Evolutionary conservation across 2,113 vertebrate species (phyloP), one percentile per base, ranked within the genome.

Genomic region (Periophthalmodon schlosseri): DNA sequence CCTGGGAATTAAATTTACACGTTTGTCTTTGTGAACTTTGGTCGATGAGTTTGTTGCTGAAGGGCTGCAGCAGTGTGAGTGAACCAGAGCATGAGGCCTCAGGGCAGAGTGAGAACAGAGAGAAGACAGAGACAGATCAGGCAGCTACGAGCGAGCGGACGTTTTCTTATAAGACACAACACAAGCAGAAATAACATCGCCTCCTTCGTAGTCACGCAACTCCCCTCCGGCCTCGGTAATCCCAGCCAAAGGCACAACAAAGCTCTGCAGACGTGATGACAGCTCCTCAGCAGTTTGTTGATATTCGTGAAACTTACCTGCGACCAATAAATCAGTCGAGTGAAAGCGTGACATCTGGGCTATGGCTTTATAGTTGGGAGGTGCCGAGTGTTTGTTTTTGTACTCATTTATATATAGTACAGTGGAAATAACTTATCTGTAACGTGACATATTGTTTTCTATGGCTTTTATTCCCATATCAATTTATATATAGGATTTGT

Each of bases 141-240:
- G 79, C 68, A 61, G 69, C 60, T 60, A 72, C 81, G 80, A 84
- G 70, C 78, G 65, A 85, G 72, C 73, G 80, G 87, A 84, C 90
- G 91, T 91, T 87, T 63, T 90, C 87, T 81, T 89, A 86, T 89
- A 85, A 87, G 78, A 87, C 56, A 15, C 73, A 75, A 88, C 78
- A 78, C 68, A 21, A 81, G 82, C 67, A 86, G 72, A 70, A 89
- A 77, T 60, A 28, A 60, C 88, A 84, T 85, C 87, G 70, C 73
- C 57, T 47, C 90, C 71, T 87, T 75, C 72, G 67, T 81, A 93
- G 89, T 94, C 93, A 93, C 84, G 72, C 85, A 92, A 91, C 47
- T 77, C 71, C 88, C 81, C 81, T 84, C 79, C 77, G 21, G 85
- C 89, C 77, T 69, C 72, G 80, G 78, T 77, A 69, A 82, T 49